Base-by-base conservation (phyloP, 2,888 invertebrate species). In the Cotesia congregata region DNA sequence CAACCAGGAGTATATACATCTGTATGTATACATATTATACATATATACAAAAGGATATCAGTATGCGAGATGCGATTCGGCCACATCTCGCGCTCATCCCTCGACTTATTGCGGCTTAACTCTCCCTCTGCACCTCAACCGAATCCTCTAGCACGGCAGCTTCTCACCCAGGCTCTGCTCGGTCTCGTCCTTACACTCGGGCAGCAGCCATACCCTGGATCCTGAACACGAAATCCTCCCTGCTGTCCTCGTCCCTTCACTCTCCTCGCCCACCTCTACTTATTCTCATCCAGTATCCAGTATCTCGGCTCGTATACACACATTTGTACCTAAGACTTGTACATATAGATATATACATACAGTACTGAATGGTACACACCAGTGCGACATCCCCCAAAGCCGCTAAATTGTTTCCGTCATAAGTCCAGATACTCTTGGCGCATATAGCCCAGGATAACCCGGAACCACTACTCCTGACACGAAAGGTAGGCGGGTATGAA, bases 331-430 rank as follows among this genome's bases (percentile, higher is more conserved):
- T 50, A 9, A 72, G 61, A 61, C 39, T 6, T n/a, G 39, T 62
- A 59, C 5, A 65, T 30, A 62, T 20, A 62, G 1, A 62, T 62
- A 64, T 64, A 64, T 17, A 17, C 17, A 64, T 41, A 41, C 9
- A 41, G 50, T 12, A 12, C 50, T 50, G 50, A 50, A 12, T 12
- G 6, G 50, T 50, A 50, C 12, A 50, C 50, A 50, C 50, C 50
- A 50, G 50, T 12, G 79, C 76, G 77, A 61, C 65, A 65, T 68
- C 60, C 75, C 80, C 85, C 84, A 88, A 89, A 89, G 87, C 88
- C 86, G 85, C 88, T 88, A 89, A 89, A 89, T 89, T 89, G 89
- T 89, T 89, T 89, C 88, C 88, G 84, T 88, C 89, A 89, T 89
- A 89, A 89, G 88, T 89, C 87, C 88, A 88, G 88, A 89, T 89